Percentiles rank a stretch among this genome's conserved stretches.
Evolutionary conservation across 2,888 invertebrate species (phyloP).

Genomic region (Xestia sexstrigata): DNA sequence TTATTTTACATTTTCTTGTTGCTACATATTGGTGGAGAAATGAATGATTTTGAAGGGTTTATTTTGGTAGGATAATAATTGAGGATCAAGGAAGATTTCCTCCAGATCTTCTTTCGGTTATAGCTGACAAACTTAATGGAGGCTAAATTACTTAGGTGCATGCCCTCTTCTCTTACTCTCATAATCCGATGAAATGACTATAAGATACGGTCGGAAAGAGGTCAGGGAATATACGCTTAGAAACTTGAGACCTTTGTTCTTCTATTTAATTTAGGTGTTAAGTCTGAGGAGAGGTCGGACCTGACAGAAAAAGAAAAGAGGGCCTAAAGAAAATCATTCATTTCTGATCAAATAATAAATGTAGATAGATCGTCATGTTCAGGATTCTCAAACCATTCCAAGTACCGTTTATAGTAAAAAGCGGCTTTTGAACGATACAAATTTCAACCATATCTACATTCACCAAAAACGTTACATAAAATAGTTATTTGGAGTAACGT

Average conservation of each 20-base stretch:
- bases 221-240: not conserved
- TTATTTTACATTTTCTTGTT: slow-evolving; percentile 69
- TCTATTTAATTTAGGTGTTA: slow-evolving; percentile 7
- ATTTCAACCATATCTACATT: slow-evolving; percentile 38
- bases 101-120: not conserved
- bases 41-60: slow-evolving; percentile 19
- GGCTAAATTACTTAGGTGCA: not conserved
- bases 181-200: not conserved
- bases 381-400: slow-evolving; percentile 19
- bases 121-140: not conserved
- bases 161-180: not conserved
- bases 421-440: not conserved
- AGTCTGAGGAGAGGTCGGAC: not conserved
- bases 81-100: not conserved
- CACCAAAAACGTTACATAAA: slow-evolving; percentile 5
- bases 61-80: not conserved
- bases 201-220: not conserved
- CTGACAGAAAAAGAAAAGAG: not conserved
- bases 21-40: slow-evolving; percentile 34
- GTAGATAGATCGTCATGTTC: slow-evolving; percentile 36
- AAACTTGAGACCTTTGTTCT: not conserved
- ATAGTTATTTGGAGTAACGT: slow-evolving; percentile 63
- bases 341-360: slow-evolving; percentile 37
- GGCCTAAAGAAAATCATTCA: slow-evolving; percentile 26
- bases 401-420: slow-evolving; percentile 15